A percentile compares a stretch with the other conserved stretches of the same genome.
Conservation (phyloP, 1,140 invertebrate genomes). For the Drosophila nigrodunni region DNA sequence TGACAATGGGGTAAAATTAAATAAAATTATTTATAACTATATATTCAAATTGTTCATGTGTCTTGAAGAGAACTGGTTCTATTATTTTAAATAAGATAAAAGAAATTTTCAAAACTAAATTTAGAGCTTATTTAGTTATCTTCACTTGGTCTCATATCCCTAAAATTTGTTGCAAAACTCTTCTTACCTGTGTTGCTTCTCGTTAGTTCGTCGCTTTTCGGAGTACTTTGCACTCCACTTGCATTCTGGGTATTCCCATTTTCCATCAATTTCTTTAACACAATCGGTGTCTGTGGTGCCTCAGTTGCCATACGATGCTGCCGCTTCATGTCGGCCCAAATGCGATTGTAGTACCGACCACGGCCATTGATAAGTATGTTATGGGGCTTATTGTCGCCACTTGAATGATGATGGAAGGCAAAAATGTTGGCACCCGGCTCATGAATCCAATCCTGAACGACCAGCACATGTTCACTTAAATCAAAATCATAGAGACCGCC, state of each 20-base stretch:
- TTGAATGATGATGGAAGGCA: conserved; percentile 91
- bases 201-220: neutral
- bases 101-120: no score
- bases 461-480: conserved; percentile 89
- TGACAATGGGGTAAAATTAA: no score
- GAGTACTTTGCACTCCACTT: neutral
- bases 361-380: conserved; percentile 92
- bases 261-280: neutral
- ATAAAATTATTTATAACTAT: no score
- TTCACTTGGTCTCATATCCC: no score
- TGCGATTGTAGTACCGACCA: conserved; percentile 86
- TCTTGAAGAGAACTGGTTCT: no score
- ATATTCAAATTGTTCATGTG: no score
- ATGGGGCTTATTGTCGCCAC: conserved; percentile 91
- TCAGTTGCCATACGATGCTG: conserved; percentile 42
- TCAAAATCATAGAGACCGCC: conserved; percentile 87
- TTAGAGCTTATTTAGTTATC: no score
- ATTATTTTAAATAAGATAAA: no score
- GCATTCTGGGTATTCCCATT: neutral
- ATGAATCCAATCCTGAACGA: conserved; percentile 93
- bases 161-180: no score
- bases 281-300: neutral
- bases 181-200: neutral
- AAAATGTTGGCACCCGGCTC: conserved; percentile 89
- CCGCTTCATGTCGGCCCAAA: conserved; percentile 70